Conservation (phyloP, 2,888 invertebrate species). For the Noctuana brunneofusca region DNA sequence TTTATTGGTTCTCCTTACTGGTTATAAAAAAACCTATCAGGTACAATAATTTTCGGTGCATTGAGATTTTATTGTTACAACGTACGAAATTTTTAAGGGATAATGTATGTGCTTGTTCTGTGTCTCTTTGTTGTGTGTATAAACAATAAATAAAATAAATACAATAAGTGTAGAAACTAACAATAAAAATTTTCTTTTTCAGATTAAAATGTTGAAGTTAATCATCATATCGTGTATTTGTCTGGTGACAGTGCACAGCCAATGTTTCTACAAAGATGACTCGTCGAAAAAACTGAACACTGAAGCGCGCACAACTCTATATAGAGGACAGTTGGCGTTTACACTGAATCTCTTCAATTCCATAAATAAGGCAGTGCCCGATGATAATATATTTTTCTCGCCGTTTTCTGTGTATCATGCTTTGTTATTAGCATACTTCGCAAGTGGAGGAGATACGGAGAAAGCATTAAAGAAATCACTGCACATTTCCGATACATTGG, state of each 20-base stretch:
- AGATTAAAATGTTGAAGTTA: constrained; percentile 61
- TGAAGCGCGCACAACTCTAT: constrained; percentile 60
- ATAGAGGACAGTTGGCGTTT: constrained; percentile 84
- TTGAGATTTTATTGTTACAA: too few species aligned
- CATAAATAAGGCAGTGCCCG: constrained; percentile 84
- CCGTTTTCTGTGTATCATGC: constrained; percentile 94
- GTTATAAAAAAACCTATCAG: background rate
- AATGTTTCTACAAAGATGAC: constrained; percentile 76
- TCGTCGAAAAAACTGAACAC: constrained; percentile 70
- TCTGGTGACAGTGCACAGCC: constrained; percentile 59
- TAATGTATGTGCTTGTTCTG: too few species aligned
- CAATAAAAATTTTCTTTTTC: constrained; percentile 39
- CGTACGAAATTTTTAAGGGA: too few species aligned
- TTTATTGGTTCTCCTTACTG: background rate
- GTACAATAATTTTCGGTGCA: background rate
- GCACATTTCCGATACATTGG: constrained; percentile 81
- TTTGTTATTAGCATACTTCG: constrained; percentile 89
- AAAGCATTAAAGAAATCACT: constrained; percentile 84
- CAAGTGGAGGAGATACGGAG: constrained; percentile 88
- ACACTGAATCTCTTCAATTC: constrained; percentile 87
- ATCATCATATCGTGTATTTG: constrained; percentile 45
- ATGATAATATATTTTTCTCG: constrained; percentile 93
- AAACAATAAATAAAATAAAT: too few species aligned
- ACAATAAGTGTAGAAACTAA: background rate
- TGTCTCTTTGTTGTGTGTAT: too few species aligned